A percentile compares a stretch with the other conserved stretches of the same genome.
Evolutionary conservation across 2,888 invertebrate species (phyloP).

Genomic region (Ferdinandea cuprea): DNA sequence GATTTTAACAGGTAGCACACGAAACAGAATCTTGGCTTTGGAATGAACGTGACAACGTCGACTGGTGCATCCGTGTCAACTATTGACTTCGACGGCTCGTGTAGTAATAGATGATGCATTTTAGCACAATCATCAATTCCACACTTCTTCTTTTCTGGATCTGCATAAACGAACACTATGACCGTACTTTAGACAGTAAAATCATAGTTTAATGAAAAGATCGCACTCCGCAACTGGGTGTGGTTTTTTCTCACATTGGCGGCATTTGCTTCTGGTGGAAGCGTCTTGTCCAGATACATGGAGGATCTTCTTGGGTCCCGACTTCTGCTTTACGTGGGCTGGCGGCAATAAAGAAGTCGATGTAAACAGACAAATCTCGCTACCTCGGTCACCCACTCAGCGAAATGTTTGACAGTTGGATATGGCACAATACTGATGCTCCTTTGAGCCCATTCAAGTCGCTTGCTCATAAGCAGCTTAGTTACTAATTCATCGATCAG

Average conservation of each 20-base stretch:
- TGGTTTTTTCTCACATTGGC: constrained; percentile 29
- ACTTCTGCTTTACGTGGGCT: constrained; percentile 1
- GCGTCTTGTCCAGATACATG: background rate
- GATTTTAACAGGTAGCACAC: constrained; percentile 50
- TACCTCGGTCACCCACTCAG: constrained; percentile 13
- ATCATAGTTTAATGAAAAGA: constrained; percentile 27
- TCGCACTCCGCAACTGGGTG: constrained; percentile 39
- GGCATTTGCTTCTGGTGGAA: constrained; percentile 32
- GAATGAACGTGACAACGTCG: constrained; percentile 7
- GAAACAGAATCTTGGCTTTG: constrained; percentile 40
- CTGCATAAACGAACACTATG: constrained; percentile 33
- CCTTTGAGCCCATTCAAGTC: constrained; percentile 29
- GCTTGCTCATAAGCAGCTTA: constrained; percentile 32
- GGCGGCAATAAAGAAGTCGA: constrained; percentile 10
- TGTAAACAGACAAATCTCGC: constrained; percentile 21
- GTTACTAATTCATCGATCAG: constrained; percentile 31
- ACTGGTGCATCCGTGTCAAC: background rate
- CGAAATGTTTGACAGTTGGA: constrained; percentile 27
- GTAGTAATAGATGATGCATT: constrained; percentile 50
- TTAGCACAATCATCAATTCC: constrained; percentile 33
- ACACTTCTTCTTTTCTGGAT: constrained; percentile 25
- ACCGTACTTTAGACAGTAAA: constrained; percentile 31
- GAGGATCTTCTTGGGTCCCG: constrained; percentile 1
- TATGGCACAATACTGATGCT: constrained; percentile 14
- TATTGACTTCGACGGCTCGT: constrained; percentile 14